Conservation (phyloP, 2,797 vertebrate species). For the Poecilia wingei region DNA sequence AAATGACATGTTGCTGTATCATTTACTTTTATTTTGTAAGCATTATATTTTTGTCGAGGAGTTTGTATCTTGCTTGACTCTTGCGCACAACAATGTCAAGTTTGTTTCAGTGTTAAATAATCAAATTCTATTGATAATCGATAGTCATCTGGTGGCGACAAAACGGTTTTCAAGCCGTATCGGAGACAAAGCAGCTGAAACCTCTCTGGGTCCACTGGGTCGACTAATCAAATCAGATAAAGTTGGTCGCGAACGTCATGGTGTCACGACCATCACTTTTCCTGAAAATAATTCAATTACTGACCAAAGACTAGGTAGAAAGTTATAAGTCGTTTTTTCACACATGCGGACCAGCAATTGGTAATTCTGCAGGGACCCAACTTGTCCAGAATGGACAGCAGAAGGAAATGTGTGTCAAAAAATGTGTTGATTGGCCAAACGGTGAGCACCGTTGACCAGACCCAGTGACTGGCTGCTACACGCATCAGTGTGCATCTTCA, state of each 20-base stretch:
- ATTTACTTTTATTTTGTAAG: background rate
- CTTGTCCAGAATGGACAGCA: background rate
- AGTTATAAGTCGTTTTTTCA: background rate
- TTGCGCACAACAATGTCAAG: background rate
- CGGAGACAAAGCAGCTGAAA: background rate
- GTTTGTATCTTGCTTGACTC: background rate
- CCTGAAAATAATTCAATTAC: background rate
- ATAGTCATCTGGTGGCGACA: background rate
- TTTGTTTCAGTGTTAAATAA: background rate
- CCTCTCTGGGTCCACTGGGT: background rate
- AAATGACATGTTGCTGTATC: conserved; percentile 25
- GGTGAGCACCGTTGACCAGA: background rate
- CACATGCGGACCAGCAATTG: background rate
- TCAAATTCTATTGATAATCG: background rate
- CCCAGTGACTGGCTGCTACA: background rate
- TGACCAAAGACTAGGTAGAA: background rate
- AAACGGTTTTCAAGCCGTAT: background rate
- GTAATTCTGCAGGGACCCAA: background rate
- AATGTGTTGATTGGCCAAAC: background rate
- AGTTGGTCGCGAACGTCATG: background rate
- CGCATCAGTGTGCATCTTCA: background rate
- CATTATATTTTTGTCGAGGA: conserved; percentile 12
- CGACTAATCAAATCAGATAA: background rate
- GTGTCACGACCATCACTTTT: background rate
- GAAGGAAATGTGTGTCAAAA: background rate